Conservation (phyloP, 1,140 invertebrate species). For the Brachionus plicatilis region DNA sequence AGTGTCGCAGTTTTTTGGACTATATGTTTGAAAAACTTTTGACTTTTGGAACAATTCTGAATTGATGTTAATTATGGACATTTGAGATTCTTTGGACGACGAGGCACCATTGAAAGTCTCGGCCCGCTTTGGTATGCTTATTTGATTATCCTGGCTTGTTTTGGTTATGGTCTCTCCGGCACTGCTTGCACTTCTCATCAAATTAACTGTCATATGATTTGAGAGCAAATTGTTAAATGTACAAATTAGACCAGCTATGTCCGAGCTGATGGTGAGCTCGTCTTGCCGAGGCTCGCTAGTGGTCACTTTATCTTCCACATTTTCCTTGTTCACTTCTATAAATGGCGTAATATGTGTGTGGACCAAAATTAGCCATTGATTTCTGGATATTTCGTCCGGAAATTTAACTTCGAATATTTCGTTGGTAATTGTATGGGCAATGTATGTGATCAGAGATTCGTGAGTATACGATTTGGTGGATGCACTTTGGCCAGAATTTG, state of each 20-base stretch:
- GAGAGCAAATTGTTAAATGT: conserved; percentile 1
- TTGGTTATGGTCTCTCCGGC: conserved; percentile 32
- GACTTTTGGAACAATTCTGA: conserved; percentile 31
- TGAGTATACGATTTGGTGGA: not conserved
- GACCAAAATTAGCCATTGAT: conserved; percentile 24
- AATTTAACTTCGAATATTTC: conserved; percentile 39
- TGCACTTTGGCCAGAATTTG: not conserved
- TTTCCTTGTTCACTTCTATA: conserved; percentile 22
- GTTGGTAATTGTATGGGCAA: conserved; percentile 32
- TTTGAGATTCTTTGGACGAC: conserved; percentile 32
- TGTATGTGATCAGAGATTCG: not conserved
- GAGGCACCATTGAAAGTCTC: conserved; percentile 39
- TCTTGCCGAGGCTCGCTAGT: not conserved
- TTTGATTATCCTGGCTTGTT: conserved; percentile 1
- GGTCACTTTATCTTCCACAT: not conserved
- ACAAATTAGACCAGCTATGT: not conserved
- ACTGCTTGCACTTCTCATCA: conserved; percentile 40
- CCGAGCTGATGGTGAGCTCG: not conserved
- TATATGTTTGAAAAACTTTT: not conserved
- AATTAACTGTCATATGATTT: conserved; percentile 29
- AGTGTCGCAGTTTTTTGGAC: not conserved
- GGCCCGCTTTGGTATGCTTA: conserved; percentile 34
- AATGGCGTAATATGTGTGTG: conserved; percentile 36
- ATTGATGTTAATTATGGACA: conserved; percentile 31
- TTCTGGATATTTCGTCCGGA: not conserved